Evolutionary conservation across 2,113 vertebrate genomes (phyloP).

Genomic region (Festucalex cinctus): DNA sequence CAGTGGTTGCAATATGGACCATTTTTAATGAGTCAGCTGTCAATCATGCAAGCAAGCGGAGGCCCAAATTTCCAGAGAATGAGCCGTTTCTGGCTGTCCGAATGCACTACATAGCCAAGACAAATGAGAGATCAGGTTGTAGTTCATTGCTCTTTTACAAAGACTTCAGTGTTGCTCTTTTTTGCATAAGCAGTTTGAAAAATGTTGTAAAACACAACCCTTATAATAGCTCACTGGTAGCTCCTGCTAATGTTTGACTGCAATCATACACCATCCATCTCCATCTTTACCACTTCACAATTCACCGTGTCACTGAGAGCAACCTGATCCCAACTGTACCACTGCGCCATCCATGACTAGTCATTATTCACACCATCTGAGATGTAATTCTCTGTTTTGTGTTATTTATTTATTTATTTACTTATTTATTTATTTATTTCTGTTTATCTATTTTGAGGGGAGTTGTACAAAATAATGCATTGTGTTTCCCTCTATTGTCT

Average conservation of each 20-base stretch:
- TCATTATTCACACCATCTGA: not conserved
- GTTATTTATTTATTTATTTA: not conserved
- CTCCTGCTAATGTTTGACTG: slow-evolving; percentile 16
- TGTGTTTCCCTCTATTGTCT: slow-evolving; percentile 12
- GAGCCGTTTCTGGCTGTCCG: not conserved
- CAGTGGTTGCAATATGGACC: not conserved
- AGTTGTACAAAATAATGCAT: not conserved
- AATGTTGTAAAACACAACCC: not conserved
- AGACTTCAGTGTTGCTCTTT: not conserved
- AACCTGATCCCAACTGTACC: not conserved
- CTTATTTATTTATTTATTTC: too few relatives aligned
- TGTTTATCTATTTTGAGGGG: not conserved
- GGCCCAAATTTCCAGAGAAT: not conserved
- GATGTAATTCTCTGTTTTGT: not conserved
- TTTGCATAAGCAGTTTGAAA: not conserved
- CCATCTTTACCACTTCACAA: not conserved
- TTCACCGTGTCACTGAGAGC: not conserved
- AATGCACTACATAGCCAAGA: not conserved
- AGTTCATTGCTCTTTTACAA: not conserved
- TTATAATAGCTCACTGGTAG: not conserved
- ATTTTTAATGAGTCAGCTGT: not conserved
- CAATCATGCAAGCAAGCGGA: not conserved
- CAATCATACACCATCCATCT: slow-evolving; percentile 22
- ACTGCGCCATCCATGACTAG: not conserved
- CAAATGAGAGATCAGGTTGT: not conserved